phyloP scores from a whole-genome alignment of 1,140 invertebrate species.

The Microplitis mediator region DNA sequence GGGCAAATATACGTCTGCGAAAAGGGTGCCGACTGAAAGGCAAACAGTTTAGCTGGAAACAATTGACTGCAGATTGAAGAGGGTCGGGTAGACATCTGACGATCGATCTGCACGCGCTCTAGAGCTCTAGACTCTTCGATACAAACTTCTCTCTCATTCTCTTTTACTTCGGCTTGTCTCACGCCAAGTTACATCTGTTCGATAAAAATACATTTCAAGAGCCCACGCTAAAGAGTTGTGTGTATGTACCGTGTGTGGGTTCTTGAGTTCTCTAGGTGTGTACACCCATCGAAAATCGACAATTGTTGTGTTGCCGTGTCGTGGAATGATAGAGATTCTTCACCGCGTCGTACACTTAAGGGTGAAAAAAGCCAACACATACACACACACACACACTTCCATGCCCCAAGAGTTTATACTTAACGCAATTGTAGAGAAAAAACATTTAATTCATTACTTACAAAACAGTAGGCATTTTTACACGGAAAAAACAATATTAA shows the following conservation, averaged over 20 bases:
- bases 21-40: conserved; percentile 62
- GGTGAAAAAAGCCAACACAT: background rate
- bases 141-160: too few species aligned
- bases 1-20: conserved; percentile 56
- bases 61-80: conserved; percentile 64
- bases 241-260: conserved; percentile 9
- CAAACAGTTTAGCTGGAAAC: conserved; percentile 65
- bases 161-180: conserved; percentile 1
- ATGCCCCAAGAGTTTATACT: background rate
- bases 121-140: conserved; percentile 20
- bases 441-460: conserved; percentile 8
- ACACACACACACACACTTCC: background rate
- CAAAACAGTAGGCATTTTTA: too few species aligned
- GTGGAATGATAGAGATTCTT: background rate
- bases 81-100: conserved; percentile 44
- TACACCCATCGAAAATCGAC: background rate
- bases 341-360: background rate
- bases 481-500: too few species aligned
- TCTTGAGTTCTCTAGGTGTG: conserved; percentile 14
- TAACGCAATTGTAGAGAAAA: background rate
- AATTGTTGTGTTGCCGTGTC: too few species aligned
- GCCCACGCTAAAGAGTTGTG: conserved; percentile 10
- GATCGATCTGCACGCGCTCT: conserved; percentile 29
- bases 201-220: conserved; percentile 55
- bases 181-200: conserved; percentile 45